phyloP scores from a whole-genome alignment of 2,888 invertebrate genomes.

The Clistopyga incitator region DNA sequence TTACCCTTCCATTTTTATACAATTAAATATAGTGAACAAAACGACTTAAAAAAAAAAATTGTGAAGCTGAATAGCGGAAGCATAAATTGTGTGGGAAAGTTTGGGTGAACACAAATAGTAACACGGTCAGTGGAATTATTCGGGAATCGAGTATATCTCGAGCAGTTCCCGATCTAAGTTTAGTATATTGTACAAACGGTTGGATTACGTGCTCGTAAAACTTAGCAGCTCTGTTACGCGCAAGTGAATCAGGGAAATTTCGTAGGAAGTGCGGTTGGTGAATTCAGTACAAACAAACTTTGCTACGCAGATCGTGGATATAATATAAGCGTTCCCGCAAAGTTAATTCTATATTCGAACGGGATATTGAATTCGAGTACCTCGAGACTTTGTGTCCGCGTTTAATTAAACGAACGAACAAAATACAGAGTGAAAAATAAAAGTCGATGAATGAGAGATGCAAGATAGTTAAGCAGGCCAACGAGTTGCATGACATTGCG shows the following conservation, averaged over 20 bases:
- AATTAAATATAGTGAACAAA: neutral
- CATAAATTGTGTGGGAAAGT: slow-evolving; percentile 7
- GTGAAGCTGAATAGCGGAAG: neutral
- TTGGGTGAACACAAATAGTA: slow-evolving; percentile 2
- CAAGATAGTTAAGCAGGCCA: neutral
- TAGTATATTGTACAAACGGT: slow-evolving; percentile 54
- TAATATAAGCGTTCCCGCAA: slow-evolving; percentile 45
- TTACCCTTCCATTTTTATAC: neutral
- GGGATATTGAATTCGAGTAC: neutral
- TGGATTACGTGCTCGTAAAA: slow-evolving; percentile 61
- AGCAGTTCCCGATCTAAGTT: slow-evolving; percentile 41
- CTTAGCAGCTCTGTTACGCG: slow-evolving; percentile 39
- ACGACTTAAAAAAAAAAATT: neutral
- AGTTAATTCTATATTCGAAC: slow-evolving; percentile 27
- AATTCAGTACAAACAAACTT: slow-evolving; percentile 39
- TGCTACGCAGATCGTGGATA: slow-evolving; percentile 48
- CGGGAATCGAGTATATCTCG: slow-evolving; percentile 27
- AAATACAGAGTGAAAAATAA: neutral
- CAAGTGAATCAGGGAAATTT: slow-evolving; percentile 59
- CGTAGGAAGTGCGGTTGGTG: slow-evolving; percentile 23
- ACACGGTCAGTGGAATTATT: slow-evolving; percentile 14
- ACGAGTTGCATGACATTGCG: slow-evolving; percentile 30
- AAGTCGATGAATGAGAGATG: slow-evolving; percentile 8
- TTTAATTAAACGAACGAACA: neutral
- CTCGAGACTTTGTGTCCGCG: neutral